Evolutionary conservation across 2,113 vertebrate genomes (phyloP).

Genomic region (Hippocampus mohnikei): DNA sequence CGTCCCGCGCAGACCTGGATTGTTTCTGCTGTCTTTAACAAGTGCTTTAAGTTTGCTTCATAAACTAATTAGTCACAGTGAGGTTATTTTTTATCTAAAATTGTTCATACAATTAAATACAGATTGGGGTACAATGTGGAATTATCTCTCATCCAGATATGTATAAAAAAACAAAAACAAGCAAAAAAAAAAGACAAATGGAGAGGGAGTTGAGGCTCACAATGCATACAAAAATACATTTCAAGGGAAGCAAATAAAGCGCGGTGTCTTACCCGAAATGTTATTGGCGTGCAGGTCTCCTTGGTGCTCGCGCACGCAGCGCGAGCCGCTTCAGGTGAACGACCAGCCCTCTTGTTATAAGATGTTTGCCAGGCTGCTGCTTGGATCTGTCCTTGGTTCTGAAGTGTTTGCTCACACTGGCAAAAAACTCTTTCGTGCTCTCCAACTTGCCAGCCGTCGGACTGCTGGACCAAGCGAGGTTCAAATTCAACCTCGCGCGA

Average conservation of each 20-base stretch:
- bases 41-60: neutral
- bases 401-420: constrained; percentile 42
- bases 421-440: constrained; percentile 41
- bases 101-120: neutral
- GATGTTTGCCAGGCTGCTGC: constrained; percentile 30
- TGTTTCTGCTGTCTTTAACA: neutral
- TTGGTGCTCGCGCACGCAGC: constrained; percentile 12
- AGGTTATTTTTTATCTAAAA: neutral
- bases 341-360: neutral
- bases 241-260: neutral
- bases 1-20: neutral
- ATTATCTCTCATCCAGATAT: neutral
- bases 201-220: neutral
- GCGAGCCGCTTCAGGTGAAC: constrained; percentile 36
- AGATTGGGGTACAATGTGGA: neutral
- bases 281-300: constrained; percentile 17
- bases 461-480: neutral
- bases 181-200: too few species aligned
- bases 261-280: neutral
- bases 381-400: constrained; percentile 74
- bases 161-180: neutral
- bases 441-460: constrained; percentile 32
- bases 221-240: neutral
- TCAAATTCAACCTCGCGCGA: neutral
- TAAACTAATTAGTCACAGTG: neutral